Percentiles rank a stretch among this genome's conserved stretches.
phyloP scores from a whole-genome alignment of 2,888 invertebrate genomes.

The Drosophila diplacantha region DNA sequence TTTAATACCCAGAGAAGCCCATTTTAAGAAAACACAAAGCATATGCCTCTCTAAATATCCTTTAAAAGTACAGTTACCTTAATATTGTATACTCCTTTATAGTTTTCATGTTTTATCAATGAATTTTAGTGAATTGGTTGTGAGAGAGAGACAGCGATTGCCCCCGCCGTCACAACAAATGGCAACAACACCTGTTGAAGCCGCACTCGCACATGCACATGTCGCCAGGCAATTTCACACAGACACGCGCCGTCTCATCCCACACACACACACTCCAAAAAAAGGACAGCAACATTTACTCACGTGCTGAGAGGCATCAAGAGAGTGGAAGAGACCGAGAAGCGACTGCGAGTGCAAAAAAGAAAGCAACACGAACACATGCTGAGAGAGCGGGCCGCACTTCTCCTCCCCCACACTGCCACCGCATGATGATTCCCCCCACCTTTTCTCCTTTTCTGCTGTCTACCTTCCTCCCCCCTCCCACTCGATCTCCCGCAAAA shows the following conservation, averaged over 20 bases:
- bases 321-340: conserved; percentile 16
- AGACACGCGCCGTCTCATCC: conserved; percentile 56
- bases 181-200: conserved; percentile 66
- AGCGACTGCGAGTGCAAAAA: conserved; percentile 24
- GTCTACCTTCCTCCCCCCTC: conserved; percentile 3
- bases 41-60: neutral
- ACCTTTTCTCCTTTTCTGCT: neutral
- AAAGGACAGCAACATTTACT: conserved; percentile 62
- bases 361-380: conserved; percentile 52
- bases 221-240: conserved; percentile 37
- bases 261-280: conserved; percentile 19
- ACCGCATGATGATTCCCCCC: conserved; percentile 7
- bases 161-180: conserved; percentile 48
- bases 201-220: conserved; percentile 30
- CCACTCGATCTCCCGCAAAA: neutral
- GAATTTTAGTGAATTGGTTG: conserved; percentile 42
- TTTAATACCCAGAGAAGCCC: neutral
- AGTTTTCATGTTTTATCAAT: conserved; percentile 34
- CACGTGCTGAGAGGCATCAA: conserved; percentile 32
- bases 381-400: conserved; percentile 44
- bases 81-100: neutral
- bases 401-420: conserved; percentile 22
- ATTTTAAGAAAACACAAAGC: too few species aligned
- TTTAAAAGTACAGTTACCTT: neutral
- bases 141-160: conserved; percentile 30